phyloP scores from a whole-genome alignment of 2,888 invertebrate species.

The Trissolcus japonicus region DNA sequence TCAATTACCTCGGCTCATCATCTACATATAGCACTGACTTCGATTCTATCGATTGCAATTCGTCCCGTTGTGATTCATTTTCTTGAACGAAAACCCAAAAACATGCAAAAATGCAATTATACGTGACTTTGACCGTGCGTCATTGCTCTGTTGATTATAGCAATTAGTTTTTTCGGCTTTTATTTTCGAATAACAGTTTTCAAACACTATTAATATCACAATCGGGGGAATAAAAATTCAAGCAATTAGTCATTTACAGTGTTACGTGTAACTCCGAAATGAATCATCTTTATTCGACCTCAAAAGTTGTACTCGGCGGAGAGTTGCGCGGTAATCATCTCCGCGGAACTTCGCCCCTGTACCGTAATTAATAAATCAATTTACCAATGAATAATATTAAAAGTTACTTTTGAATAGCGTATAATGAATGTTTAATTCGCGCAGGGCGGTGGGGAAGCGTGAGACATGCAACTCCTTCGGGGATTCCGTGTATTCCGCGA shows the following conservation, averaged over 20 bases:
- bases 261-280: conserved; percentile 4
- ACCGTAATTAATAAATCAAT: conserved; percentile 34
- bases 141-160: too few species aligned
- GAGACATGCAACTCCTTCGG: background rate
- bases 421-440: conserved; percentile 23
- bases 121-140: too few species aligned
- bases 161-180: too few species aligned
- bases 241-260: conserved; percentile 11
- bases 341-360: conserved; percentile 18
- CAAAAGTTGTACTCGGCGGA: conserved; percentile 23
- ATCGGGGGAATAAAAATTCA: background rate
- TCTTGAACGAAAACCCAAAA: too few species aligned
- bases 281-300: conserved; percentile 22
- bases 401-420: conserved; percentile 20
- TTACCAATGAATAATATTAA: conserved; percentile 31
- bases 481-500: conserved; percentile 1
- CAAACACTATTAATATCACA: conserved; percentile 3
- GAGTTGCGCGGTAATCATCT: conserved; percentile 22
- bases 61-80: too few species aligned
- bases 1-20: background rate
- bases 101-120: too few species aligned
- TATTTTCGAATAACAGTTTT: background rate
- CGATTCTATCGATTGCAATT: too few species aligned
- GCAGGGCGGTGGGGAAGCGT: too few species aligned
- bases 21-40: too few species aligned